These are phyloP conservation scores for Venusia cambrica DNA, from an alignment of 2,888 invertebrate genomes.

Conservation along the genomic window DNA sequence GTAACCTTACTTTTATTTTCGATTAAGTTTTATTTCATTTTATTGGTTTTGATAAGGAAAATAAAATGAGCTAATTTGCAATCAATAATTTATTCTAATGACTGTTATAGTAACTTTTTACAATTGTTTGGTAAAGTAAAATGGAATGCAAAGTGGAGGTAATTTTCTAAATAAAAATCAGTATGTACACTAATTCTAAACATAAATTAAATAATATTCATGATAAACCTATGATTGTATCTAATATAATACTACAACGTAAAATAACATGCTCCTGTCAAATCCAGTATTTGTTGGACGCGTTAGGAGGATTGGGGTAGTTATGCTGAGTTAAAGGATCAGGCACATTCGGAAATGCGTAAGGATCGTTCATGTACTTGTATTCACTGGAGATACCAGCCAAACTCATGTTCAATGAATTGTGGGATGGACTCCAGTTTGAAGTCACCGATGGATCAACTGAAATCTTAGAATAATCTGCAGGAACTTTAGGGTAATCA, in stretches of 20 bases:
- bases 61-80: no score
- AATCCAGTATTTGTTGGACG: constrained; percentile 76
- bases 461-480: constrained; percentile 73
- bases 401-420: constrained; percentile 72
- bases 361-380: constrained; percentile 76
- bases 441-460: constrained; percentile 75
- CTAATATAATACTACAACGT: no score
- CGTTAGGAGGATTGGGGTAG: constrained; percentile 68
- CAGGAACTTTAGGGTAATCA: constrained; percentile 81
- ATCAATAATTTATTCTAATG: constrained; percentile 50
- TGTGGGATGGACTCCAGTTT: constrained; percentile 78
- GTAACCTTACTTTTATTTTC: constrained; percentile 11
- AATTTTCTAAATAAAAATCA: constrained; percentile 54
- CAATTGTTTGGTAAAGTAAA: constrained; percentile 71
- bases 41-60: no score
- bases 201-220: constrained; percentile 54
- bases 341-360: constrained; percentile 67
- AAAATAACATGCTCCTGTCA: constrained; percentile 44
- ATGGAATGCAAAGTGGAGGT: constrained; percentile 75
- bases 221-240: constrained; percentile 26
- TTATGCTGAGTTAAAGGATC: constrained; percentile 71
- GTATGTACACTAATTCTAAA: constrained; percentile 37
- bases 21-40: no score
- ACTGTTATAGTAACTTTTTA: constrained; percentile 62
- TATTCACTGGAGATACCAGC: constrained; percentile 72